Base-by-base conservation (phyloP, 2,888 invertebrate species). In the Stratiomys singularior region DNA sequence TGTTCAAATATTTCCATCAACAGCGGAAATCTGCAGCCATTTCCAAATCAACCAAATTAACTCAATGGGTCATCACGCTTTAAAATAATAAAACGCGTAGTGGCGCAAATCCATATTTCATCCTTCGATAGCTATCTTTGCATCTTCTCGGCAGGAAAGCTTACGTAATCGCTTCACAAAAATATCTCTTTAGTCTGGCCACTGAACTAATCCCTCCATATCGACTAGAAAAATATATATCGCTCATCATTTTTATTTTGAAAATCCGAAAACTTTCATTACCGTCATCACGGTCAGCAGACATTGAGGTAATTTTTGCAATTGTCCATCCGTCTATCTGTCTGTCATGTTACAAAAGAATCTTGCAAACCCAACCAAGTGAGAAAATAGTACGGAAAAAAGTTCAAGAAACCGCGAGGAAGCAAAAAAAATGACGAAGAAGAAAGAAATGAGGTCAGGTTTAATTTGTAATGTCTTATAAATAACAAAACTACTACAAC, bases 391-490 rank as follows among this genome's bases (percentile, higher is more conserved):
- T 15, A 13, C 18, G 15, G 18, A 52, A 52, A 52, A 52, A 52
- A 52, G 52, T 52, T 52, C 52, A 52, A 63, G 15, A 63, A 63
- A 25, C 25, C n/a, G 18, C 52, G 52, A 52, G 15, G 7, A 13
- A 4, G 18, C 52, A 4, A 52, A 52, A 37, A 44, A 44, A n/a
- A n/a, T n/a, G n/a, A n/a, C n/a, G n/a, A n/a, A n/a, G n/a, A n/a
- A n/a, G n/a, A n/a, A 23, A 30, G n/a, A 66, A 66, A 66, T 27
- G 37, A 66, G 66, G 66, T 66, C 66, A 66, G 66, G 66, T 66
- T 66, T 44, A 66, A 66, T 66, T 66, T 44, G 66, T 37, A 52
- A 52, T 18, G 15, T 52, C 52, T 52, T 18, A 52, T 4, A 52
- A 52, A 52, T 52, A 52, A 52, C 52, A 18, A 52, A 52, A 52